Conservation (phyloP, 2,888 invertebrate genomes). For the Aphidoletes aphidimyza region DNA sequence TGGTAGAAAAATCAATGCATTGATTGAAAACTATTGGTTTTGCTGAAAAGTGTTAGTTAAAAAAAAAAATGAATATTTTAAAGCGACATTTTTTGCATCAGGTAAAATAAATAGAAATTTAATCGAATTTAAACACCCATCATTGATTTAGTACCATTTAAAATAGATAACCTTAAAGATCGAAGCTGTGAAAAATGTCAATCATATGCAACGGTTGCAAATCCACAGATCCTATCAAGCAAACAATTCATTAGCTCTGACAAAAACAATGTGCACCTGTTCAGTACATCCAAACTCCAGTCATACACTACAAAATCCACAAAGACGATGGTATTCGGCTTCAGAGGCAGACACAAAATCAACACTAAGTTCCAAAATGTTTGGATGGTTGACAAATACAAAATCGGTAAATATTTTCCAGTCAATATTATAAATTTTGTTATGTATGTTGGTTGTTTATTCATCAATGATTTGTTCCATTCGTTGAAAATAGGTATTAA, state of each 20-base stretch:
- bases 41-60: not conserved
- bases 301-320: no score
- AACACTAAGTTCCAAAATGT: no score
- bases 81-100: not conserved
- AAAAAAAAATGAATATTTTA: not conserved
- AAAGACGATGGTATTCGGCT: not conserved
- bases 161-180: constrained; percentile 7
- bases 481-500: not conserved
- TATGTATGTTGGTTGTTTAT: not conserved
- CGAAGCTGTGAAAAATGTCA: not conserved
- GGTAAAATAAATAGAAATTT: not conserved
- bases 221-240: not conserved
- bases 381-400: no score
- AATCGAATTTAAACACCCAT: no score
- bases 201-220: not conserved
- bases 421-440: no score
- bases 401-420: no score
- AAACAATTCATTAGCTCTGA: not conserved
- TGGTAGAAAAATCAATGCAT: no score
- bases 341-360: no score
- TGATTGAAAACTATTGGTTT: not conserved
- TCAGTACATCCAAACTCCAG: not conserved
- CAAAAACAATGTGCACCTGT: not conserved
- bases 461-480: not conserved
- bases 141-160: no score